A percentile compares a stretch with the other conserved stretches of the same genome.
Evolutionary conservation across 2,113 vertebrate genomes (phyloP).

Genomic region (Oncorhynchus keta): DNA sequence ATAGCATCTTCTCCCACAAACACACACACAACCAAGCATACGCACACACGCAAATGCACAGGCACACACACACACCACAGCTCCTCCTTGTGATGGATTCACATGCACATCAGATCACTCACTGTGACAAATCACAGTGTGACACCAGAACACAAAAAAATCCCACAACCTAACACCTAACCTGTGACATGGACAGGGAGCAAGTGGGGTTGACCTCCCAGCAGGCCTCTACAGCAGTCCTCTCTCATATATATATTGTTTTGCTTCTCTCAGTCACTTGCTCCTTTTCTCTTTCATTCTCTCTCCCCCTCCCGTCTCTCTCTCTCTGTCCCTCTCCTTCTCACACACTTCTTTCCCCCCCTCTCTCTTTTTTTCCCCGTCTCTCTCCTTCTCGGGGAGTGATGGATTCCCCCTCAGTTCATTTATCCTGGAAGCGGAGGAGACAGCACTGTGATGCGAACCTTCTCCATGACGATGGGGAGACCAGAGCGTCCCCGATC

Average conservation of each 20-base stretch:
- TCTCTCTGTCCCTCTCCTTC: conserved; percentile 26
- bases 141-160: conserved; percentile 71
- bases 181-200: conserved; percentile 62
- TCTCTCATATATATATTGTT: too few species aligned
- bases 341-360: background rate
- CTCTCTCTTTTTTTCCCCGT: conserved; percentile 42
- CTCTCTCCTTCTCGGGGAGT: conserved; percentile 53
- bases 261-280: background rate
- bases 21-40: background rate
- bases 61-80: conserved; percentile 37
- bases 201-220: conserved; percentile 53
- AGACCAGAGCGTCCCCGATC: conserved; percentile 76
- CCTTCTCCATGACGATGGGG: conserved; percentile 75
- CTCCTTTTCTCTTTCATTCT: conserved; percentile 26
- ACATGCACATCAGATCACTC: conserved; percentile 70
- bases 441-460: conserved; percentile 75
- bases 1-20: conserved; percentile 14
- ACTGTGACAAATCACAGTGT: conserved; percentile 76
- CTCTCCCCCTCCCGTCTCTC: conserved; percentile 10
- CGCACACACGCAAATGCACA: conserved; percentile 45
- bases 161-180: conserved; percentile 71
- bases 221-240: conserved; percentile 51
- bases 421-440: conserved; percentile 79
- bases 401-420: conserved; percentile 79
- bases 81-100: conserved; percentile 71